These are phyloP conservation scores for Paraescarpia echinospica DNA, from an alignment of 1,140 invertebrate species.

Conservation along the genomic window DNA sequence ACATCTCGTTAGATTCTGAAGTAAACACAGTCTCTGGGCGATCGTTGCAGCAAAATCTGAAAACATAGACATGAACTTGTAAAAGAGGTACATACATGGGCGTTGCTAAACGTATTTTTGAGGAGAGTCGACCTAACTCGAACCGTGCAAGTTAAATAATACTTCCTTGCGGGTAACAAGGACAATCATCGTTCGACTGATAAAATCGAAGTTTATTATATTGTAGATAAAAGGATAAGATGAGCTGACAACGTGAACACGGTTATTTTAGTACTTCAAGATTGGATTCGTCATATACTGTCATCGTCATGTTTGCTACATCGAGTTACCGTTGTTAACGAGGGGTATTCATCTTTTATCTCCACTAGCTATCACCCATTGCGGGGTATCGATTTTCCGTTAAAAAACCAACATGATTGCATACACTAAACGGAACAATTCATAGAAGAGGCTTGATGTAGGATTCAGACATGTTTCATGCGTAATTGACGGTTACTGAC, in stretches of 20 bases:
- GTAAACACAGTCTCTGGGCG: neutral
- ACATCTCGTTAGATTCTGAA: neutral
- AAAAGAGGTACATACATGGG: neutral
- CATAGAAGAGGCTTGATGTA: neutral
- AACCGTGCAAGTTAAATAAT: neutral
- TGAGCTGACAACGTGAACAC: neutral
- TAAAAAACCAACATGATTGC: neutral
- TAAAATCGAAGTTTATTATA: no score
- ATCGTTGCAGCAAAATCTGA: slow-evolving; percentile 13
- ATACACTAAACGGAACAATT: neutral
- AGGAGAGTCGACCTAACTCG: no score
- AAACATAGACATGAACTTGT: neutral
- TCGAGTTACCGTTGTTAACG: neutral
- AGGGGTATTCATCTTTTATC: neutral
- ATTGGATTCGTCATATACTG: neutral
- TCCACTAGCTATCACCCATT: neutral
- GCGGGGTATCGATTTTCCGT: neutral
- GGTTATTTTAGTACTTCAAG: neutral
- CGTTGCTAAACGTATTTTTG: no score
- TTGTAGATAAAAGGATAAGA: no score
- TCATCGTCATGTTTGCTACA: neutral
- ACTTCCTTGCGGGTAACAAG: neutral
- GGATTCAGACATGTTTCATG: neutral
- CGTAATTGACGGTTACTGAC: neutral
- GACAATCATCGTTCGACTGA: neutral